phyloP scores from a whole-genome alignment of 2,797 vertebrate species.

The Molossus molossus region DNA sequence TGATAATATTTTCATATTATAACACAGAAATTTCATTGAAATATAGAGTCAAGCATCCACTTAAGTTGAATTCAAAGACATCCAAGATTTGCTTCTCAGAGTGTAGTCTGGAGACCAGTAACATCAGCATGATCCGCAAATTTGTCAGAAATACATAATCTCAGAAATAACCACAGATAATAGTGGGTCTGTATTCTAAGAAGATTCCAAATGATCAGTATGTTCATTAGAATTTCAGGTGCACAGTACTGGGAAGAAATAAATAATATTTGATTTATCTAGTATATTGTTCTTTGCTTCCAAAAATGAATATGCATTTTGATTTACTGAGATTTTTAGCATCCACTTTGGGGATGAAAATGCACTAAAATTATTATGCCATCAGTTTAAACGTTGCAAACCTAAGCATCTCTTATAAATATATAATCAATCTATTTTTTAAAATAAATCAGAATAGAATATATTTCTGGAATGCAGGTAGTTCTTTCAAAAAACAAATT shows the following conservation, averaged over 20 bases:
- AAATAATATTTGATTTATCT: neutral
- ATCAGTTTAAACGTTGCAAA: neutral
- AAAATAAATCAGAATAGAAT: neutral
- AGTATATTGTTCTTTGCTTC: neutral
- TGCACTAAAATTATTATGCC: neutral
- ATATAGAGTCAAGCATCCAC: neutral
- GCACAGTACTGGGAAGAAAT: neutral
- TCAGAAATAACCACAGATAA: neutral
- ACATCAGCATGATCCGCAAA: neutral
- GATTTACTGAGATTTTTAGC: neutral
- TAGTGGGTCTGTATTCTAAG: neutral
- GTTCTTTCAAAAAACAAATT: neutral
- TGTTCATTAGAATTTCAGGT: neutral
- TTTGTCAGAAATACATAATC: neutral
- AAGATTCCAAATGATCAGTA: neutral
- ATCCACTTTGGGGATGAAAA: neutral
- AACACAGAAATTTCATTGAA: neutral
- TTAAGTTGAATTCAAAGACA: neutral
- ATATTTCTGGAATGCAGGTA: neutral
- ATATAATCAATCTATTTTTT: neutral
- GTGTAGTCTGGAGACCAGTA: neutral
- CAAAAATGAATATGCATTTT: neutral
- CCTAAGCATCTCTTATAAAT: neutral
- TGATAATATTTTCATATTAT: neutral
- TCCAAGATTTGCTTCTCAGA: neutral